phyloP scores from a whole-genome alignment of 2,797 vertebrate genomes.

The Pangasius krempfi region DNA sequence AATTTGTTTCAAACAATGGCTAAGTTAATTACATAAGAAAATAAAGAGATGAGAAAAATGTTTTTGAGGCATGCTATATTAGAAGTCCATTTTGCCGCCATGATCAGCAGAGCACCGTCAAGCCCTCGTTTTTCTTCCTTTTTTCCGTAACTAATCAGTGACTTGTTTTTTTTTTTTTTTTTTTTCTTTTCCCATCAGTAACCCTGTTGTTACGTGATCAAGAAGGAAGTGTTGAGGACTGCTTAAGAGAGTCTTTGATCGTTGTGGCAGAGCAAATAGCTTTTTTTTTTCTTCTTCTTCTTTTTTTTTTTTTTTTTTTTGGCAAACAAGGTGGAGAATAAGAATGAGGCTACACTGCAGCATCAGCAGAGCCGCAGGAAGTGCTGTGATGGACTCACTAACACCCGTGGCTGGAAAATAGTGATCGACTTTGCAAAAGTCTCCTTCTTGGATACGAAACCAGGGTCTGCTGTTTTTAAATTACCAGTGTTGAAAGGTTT shows the following conservation, averaged over 20 bases:
- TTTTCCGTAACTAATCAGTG: neutral
- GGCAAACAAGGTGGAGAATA: constrained; percentile 17
- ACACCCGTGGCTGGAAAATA: constrained; percentile 56
- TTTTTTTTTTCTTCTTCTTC: neutral
- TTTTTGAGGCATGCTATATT: neutral
- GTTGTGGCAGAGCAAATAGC: neutral
- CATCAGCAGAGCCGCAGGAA: constrained; percentile 64
- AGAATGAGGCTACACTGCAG: constrained; percentile 26
- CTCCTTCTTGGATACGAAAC: neutral
- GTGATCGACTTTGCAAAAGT: constrained; percentile 31
- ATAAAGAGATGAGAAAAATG: neutral
- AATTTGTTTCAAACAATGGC: neutral
- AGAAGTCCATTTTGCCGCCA: neutral
- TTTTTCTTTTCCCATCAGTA: neutral
- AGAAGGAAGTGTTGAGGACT: neutral
- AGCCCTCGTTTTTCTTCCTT: neutral
- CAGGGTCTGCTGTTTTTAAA: neutral
- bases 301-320: neutral
- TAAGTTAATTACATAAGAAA: neutral
- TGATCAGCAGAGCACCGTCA: neutral
- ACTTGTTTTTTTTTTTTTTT: neutral
- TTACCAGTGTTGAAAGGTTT: neutral
- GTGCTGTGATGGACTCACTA: constrained; percentile 66
- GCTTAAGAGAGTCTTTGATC: constrained; percentile 15
- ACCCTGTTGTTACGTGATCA: constrained; percentile 30